Conservation (phyloP, 2,888 invertebrate genomes). For the Anaspis maculata region DNA sequence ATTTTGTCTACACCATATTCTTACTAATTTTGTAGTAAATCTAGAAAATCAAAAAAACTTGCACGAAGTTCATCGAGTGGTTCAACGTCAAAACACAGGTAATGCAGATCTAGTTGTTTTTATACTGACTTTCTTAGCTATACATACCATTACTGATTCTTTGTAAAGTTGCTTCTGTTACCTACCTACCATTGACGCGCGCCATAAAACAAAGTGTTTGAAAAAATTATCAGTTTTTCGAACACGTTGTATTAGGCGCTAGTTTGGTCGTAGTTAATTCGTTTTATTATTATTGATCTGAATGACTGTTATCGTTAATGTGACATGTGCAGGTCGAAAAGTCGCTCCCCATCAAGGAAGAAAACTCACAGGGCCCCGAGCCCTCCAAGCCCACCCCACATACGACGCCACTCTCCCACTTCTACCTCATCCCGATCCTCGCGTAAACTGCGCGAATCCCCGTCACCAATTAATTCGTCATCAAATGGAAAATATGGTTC, state of each 20-base stretch:
- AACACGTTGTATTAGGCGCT: no score
- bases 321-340: slow-evolving; percentile 37
- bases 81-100: slow-evolving; percentile 40
- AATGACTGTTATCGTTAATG: slow-evolving; percentile 1
- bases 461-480: slow-evolving; percentile 35
- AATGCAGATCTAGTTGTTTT: no score
- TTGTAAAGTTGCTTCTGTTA: no score
- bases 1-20: no score
- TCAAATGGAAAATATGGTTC: slow-evolving; percentile 36
- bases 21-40: slow-evolving; percentile 42
- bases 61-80: slow-evolving; percentile 40
- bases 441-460: slow-evolving; percentile 32
- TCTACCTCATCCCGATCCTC: slow-evolving; percentile 32
- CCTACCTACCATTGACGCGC: no score
- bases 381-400: slow-evolving; percentile 39
- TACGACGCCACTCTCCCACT: slow-evolving; percentile 37
- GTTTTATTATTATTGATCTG: slow-evolving; percentile 9
- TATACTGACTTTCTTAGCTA: no score
- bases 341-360: slow-evolving; percentile 38
- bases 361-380: slow-evolving; percentile 33
- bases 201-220: no score
- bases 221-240: no score
- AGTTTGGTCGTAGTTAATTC: no score
- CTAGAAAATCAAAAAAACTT: slow-evolving; percentile 42
- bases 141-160: no score